These are phyloP conservation scores for Zosterops pallidus DNA, from an alignment of 2,113 vertebrate genomes.

Conservation along the genomic window DNA sequence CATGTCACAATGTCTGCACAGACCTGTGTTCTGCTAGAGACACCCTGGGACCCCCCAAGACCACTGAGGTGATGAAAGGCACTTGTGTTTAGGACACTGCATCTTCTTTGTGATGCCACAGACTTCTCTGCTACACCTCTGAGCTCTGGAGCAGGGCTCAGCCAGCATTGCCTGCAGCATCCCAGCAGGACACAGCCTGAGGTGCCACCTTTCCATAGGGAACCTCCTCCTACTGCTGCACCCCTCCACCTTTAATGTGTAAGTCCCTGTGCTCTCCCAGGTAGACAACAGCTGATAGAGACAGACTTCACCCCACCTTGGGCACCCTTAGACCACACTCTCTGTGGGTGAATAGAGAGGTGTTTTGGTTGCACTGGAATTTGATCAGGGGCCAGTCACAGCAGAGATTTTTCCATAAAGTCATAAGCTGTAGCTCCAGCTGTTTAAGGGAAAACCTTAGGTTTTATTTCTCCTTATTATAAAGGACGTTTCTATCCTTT, in stretches of 20 bases:
- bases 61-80: background rate
- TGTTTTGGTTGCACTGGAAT: background rate
- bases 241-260: accelerated
- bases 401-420: background rate
- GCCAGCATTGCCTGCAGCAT: background rate
- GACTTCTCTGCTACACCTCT: background rate
- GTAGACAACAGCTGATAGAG: background rate
- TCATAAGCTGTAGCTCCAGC: background rate
- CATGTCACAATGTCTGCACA: accelerated
- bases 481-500: background rate
- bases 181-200: background rate
- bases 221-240: background rate
- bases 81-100: background rate
- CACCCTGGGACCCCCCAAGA: background rate
- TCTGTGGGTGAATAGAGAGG: background rate
- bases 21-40: background rate
- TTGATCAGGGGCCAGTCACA: background rate
- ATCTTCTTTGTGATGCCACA: accelerated
- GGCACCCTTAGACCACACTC: accelerated
- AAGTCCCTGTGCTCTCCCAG: background rate
- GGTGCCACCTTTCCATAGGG: background rate
- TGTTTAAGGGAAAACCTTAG: background rate
- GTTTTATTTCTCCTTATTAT: background rate
- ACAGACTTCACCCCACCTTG: accelerated
- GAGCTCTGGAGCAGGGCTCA: background rate